phyloP scores from a whole-genome alignment of 2,888 invertebrate genomes.

The Ramazzottius varieornatus region DNA sequence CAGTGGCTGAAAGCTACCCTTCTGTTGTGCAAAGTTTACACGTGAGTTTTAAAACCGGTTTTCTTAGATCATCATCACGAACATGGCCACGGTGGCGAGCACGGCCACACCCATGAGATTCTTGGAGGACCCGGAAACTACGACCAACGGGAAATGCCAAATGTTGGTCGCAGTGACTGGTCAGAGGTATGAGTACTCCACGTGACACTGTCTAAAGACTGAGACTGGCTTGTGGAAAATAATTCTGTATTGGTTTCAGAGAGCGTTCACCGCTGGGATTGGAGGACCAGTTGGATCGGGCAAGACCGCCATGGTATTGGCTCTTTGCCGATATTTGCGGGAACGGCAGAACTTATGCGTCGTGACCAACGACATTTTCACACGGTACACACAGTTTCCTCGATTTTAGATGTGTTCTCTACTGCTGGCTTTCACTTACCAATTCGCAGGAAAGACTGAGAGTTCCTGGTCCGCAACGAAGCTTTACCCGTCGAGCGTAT shows the following conservation, averaged over 20 bases:
- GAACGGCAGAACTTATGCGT: conserved; percentile 17
- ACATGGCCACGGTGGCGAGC: conserved; percentile 14
- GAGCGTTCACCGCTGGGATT: conserved; percentile 20
- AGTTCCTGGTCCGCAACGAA: conserved; percentile 18
- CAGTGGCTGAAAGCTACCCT: no score
- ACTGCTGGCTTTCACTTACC: neutral
- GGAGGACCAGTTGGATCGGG: conserved; percentile 21
- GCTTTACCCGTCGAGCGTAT: conserved; percentile 18
- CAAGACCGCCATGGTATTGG: conserved; percentile 19
- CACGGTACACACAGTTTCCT: conserved; percentile 13
- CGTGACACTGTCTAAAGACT: no score
- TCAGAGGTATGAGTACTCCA: conserved; percentile 12
- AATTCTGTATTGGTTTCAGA: no score
- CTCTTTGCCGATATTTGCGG: conserved; percentile 15
- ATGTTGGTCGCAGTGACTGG: no score
- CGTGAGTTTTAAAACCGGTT: no score
- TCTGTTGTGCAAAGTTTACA: no score
- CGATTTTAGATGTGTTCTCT: neutral
- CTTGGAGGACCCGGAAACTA: conserved; percentile 16
- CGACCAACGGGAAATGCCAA: conserved; percentile 14
- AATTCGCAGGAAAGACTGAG: conserved; percentile 19
- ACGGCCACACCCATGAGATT: conserved; percentile 20
- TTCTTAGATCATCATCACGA: conserved; percentile 10
- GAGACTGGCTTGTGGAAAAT: no score
- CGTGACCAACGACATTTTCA: conserved; percentile 21